phyloP scores from a whole-genome alignment of 2,113 vertebrate species.

The Nettapus auritus region DNA sequence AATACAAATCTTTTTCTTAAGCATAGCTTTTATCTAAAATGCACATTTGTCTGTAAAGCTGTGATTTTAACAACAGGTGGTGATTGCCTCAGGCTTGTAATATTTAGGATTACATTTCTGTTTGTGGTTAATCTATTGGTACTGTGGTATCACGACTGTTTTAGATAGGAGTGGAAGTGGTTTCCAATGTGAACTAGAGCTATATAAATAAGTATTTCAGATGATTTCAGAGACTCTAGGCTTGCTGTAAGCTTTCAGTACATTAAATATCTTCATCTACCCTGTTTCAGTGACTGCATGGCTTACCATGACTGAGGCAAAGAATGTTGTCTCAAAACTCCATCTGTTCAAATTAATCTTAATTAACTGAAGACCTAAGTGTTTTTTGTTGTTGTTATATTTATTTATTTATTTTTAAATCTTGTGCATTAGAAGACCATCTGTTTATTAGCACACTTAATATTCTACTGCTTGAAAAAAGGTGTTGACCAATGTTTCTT shows the following conservation, averaged over 20 bases:
- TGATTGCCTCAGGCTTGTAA: not conserved
- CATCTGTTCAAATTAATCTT: not conserved
- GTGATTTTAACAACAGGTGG: not conserved
- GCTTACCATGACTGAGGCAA: accelerated
- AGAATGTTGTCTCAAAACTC: not conserved
- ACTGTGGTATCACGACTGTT: not conserved
- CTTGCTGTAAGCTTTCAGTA: accelerated
- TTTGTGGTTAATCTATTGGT: not conserved
- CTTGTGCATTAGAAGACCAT: not conserved
- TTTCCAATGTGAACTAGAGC: not conserved
- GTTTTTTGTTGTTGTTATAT: not conserved
- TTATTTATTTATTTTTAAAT: not conserved
- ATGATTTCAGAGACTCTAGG: not conserved
- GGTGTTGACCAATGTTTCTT: not conserved
- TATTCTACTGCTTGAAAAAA: not conserved
- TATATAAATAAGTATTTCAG: not conserved
- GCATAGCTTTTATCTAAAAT: not conserved
- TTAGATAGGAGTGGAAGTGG: not conserved
- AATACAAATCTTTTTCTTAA: not conserved
- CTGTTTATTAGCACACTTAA: not conserved
- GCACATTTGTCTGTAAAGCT: not conserved
- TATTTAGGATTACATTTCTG: not conserved
- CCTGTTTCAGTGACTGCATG: not conserved
- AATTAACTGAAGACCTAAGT: not conserved
- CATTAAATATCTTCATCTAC: not conserved